These are phyloP conservation scores for Microtus agrestis DNA, from an alignment of 2,797 vertebrate genomes.

Conservation along the genomic window DNA sequence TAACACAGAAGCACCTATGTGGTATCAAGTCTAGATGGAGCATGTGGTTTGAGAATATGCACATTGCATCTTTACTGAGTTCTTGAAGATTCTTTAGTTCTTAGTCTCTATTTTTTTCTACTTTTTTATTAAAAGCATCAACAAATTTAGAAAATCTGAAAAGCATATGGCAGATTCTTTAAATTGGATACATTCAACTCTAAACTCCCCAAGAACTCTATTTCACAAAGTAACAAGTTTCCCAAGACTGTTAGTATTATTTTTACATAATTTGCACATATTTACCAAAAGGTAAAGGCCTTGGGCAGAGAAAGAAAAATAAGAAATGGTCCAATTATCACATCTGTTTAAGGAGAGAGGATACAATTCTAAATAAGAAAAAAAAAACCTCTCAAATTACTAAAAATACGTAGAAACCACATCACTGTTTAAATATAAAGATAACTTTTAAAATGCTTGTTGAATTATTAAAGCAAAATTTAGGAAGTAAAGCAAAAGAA, in stretches of 20 bases:
- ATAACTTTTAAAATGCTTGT: slow-evolving; percentile 29
- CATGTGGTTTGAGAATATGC: slow-evolving; percentile 49
- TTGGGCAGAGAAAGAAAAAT: background rate
- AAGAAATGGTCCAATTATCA: background rate
- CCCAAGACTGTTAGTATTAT: background rate
- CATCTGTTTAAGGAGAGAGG: slow-evolving; percentile 29
- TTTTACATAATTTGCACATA: background rate
- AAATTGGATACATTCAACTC: slow-evolving; percentile 47
- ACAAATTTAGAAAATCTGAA: slow-evolving; percentile 63
- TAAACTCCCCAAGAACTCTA: slow-evolving; percentile 24
- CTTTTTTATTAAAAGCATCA: slow-evolving; percentile 10
- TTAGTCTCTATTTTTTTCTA: background rate
- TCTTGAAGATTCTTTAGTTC: slow-evolving; percentile 46
- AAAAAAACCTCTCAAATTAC: slow-evolving; percentile 45
- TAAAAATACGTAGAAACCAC: background rate
- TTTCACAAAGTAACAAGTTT: slow-evolving; percentile 57
- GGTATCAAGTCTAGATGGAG: background rate
- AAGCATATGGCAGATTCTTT: slow-evolving; percentile 42
- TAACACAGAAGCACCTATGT: background rate
- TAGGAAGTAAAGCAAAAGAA: background rate
- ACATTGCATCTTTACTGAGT: background rate
- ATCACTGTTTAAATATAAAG: slow-evolving; percentile 52
- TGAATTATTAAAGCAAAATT: slow-evolving; percentile 50
- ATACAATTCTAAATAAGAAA: slow-evolving; percentile 52
- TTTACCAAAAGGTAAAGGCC: background rate